phyloP scores from a whole-genome alignment of 2,113 vertebrate genomes.

The Oryzias javanicus region DNA sequence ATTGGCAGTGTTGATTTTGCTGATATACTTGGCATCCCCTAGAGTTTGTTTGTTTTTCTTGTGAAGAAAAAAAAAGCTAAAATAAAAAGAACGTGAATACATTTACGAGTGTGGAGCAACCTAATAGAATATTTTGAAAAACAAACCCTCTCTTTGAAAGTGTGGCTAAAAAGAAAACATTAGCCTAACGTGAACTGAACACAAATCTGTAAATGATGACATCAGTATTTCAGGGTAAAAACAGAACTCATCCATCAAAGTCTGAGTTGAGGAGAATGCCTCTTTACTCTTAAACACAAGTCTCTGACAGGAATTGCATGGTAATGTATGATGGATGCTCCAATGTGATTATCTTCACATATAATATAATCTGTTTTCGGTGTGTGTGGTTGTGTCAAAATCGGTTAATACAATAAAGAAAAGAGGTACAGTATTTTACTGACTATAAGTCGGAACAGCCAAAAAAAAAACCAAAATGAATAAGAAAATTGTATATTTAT shows the following conservation, averaged over 20 bases:
- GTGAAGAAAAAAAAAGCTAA: conserved; percentile 14
- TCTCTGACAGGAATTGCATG: conserved; percentile 58
- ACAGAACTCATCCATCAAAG: conserved; percentile 62
- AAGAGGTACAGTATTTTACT: neutral
- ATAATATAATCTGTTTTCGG: conserved; percentile 57
- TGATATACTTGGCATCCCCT: too few relatives aligned
- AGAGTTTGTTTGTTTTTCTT: conserved; percentile 45
- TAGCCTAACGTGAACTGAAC: conserved; percentile 51
- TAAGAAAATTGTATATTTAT: too few relatives aligned
- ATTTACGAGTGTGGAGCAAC: conserved; percentile 28
- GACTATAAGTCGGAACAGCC: too few relatives aligned
- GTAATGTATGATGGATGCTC: conserved; percentile 57
- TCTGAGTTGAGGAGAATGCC: conserved; percentile 55
- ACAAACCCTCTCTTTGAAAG: conserved; percentile 30
- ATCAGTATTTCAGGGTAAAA: conserved; percentile 50
- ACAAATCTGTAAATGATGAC: conserved; percentile 56
- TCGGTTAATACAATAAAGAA: conserved; percentile 33
- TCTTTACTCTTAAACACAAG: conserved; percentile 54
- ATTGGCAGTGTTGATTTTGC: conserved; percentile 17
- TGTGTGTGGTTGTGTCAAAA: conserved; percentile 50
- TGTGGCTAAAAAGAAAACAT: conserved; percentile 8
- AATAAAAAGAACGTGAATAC: conserved; percentile 36
- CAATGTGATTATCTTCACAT: conserved; percentile 52
- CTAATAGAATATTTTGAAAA: conserved; percentile 43
- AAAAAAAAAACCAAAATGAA: too few relatives aligned